Conservation (phyloP, 2,888 invertebrate genomes). For the Pemphredon lugubris region DNA sequence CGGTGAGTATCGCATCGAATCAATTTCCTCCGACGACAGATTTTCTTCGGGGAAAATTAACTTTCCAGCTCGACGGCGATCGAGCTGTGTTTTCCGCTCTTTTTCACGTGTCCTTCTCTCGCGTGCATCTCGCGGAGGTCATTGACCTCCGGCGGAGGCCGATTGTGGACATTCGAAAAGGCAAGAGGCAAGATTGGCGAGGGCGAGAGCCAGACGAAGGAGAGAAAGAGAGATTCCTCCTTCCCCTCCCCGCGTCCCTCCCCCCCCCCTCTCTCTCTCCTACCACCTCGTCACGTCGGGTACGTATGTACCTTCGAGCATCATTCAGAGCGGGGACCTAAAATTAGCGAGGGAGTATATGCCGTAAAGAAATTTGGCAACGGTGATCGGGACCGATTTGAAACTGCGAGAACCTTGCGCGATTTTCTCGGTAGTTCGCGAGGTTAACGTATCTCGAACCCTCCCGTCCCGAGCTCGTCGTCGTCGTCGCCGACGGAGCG, state of each 20-base stretch:
- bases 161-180: constrained; percentile 64
- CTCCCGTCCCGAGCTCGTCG: too few species aligned
- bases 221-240: constrained; percentile 18
- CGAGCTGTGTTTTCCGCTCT: constrained; percentile 21
- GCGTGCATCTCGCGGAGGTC: constrained; percentile 52
- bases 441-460: too few species aligned
- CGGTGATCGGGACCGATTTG: constrained; percentile 42
- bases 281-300: constrained; percentile 44
- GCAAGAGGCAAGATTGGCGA: constrained; percentile 58
- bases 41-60: too few species aligned
- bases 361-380: constrained; percentile 62
- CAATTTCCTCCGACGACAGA: too few species aligned
- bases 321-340: constrained; percentile 63
- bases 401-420: constrained; percentile 5
- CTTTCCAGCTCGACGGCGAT: too few species aligned
- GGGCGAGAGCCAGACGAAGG: constrained; percentile 49
- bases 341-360: constrained; percentile 69
- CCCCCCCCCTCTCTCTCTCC: constrained; percentile 9
- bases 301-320: constrained; percentile 39
- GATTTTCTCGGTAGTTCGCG: too few species aligned
- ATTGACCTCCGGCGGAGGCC: constrained; percentile 53
- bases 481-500: too few species aligned
- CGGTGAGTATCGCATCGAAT: too few species aligned
- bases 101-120: constrained; percentile 31
- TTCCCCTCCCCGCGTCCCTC: constrained; percentile 21